phyloP scores from a whole-genome alignment of 1,140 invertebrate genomes.

The Notospermus geniculatus region DNA sequence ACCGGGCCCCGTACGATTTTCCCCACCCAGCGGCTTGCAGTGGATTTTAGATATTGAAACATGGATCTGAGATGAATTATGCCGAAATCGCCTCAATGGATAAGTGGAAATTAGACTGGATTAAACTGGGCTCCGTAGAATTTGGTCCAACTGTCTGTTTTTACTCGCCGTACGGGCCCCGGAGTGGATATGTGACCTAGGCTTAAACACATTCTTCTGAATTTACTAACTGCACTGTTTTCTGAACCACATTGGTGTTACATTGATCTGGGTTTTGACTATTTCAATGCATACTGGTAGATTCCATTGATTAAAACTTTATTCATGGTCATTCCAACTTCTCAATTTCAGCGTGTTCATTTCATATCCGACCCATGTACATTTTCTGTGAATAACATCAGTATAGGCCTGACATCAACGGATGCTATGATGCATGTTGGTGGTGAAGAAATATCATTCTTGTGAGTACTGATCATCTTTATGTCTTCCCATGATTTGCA shows the following conservation, averaged over 20 bases:
- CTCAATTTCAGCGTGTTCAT: constrained; percentile 26
- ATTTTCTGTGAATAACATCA: constrained; percentile 72
- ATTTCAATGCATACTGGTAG: neutral
- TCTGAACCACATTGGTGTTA: neutral
- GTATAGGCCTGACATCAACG: constrained; percentile 75
- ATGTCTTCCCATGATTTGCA: neutral
- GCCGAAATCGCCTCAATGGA: no score
- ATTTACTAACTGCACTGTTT: constrained; percentile 3
- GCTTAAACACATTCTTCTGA: no score
- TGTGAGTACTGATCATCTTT: constrained; percentile 61
- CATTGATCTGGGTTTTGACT: neutral
- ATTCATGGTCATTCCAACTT: neutral
- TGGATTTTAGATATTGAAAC: no score
- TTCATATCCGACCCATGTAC: constrained; percentile 75
- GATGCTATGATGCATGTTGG: constrained; percentile 79
- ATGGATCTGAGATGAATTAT: no score
- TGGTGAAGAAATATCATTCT: constrained; percentile 69
- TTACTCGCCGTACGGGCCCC: no score
- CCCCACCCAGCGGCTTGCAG: no score
- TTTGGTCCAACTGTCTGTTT: no score
- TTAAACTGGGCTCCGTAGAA: no score
- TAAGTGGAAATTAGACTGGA: no score
- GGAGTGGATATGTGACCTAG: no score
- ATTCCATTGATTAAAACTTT: neutral
- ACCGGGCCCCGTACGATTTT: no score